Evolutionary conservation across 2,888 invertebrate species (phyloP).

Genomic region (Lysandra coridon): DNA sequence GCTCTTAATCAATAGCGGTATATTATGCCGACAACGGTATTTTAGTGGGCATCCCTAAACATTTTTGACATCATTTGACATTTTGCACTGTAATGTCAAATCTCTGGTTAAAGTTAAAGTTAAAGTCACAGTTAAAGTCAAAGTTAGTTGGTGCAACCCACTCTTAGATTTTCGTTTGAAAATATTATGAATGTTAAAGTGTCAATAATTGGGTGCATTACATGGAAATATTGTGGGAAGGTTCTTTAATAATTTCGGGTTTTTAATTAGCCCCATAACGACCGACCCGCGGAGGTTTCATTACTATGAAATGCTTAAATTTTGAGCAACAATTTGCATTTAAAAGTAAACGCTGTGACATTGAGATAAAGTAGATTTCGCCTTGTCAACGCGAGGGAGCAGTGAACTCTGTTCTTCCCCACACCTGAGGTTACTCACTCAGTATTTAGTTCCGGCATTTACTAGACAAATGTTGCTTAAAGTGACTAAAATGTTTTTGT

Average conservation of each 20-base stretch:
- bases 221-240: slow-evolving; percentile 1
- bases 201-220: slow-evolving; percentile 27
- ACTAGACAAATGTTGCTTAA: slow-evolving; percentile 49
- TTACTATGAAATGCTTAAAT: slow-evolving; percentile 23
- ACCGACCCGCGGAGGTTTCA: slow-evolving; percentile 4
- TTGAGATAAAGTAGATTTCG: slow-evolving; percentile 53
- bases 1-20: too few relatives aligned
- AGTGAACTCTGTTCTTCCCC: slow-evolving; percentile 73
- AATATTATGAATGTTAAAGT: not conserved
- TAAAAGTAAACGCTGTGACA: slow-evolving; percentile 43
- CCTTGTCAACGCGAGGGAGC: slow-evolving; percentile 61
- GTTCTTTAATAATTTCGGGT: not conserved
- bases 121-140: too few relatives aligned
- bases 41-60: too few relatives aligned
- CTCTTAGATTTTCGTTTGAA: too few relatives aligned
- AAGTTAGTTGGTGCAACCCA: too few relatives aligned
- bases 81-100: too few relatives aligned
- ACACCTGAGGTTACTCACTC: slow-evolving; percentile 74
- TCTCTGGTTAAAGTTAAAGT: too few relatives aligned
- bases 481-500: not conserved
- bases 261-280: slow-evolving; percentile 10
- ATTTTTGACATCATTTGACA: too few relatives aligned
- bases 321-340: slow-evolving; percentile 34
- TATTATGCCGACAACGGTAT: too few relatives aligned
- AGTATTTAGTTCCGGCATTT: slow-evolving; percentile 68